These are phyloP conservation scores for Gryllus longicercus DNA, from an alignment of 2,888 invertebrate species.

Conservation along the genomic window DNA sequence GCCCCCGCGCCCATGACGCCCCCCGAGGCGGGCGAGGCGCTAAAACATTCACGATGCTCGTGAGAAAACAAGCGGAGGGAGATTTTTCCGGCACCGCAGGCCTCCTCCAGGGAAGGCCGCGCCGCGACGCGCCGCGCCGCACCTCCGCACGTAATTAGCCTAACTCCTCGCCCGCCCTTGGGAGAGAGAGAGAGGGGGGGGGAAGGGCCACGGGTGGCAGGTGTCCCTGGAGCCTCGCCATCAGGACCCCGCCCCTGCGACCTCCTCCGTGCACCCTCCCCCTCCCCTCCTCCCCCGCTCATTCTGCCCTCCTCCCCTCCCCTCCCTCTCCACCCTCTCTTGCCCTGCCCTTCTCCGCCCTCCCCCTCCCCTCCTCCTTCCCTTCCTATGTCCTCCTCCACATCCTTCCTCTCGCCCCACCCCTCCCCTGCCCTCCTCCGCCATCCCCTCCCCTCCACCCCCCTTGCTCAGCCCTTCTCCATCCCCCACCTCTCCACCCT, in stretches of 20 bases:
- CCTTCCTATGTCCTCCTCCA: conserved; percentile 26
- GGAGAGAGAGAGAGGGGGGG: background rate
- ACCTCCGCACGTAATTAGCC: background rate
- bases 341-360: too few relatives aligned
- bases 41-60: background rate
- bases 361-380: conserved; percentile 27
- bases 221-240: background rate
- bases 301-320: too few relatives aligned
- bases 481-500: background rate
- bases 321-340: too few relatives aligned
- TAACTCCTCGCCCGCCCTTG: background rate
- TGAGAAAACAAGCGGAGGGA: background rate
- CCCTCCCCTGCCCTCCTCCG: too few relatives aligned
- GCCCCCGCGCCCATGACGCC: background rate
- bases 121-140: background rate
- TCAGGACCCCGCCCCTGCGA: background rate
- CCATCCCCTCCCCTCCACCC: too few relatives aligned
- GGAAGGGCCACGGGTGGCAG: background rate
- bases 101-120: background rate
- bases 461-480: background rate
- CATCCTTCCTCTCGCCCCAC: too few relatives aligned
- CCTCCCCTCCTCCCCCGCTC: background rate
- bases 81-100: background rate
- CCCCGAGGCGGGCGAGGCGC: background rate
- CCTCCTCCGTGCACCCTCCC: background rate